A percentile compares a stretch with the other conserved stretches of the same genome.
Evolutionary conservation across 1,140 invertebrate genomes (phyloP).

Genomic region (Eupristina koningsbergeri): DNA sequence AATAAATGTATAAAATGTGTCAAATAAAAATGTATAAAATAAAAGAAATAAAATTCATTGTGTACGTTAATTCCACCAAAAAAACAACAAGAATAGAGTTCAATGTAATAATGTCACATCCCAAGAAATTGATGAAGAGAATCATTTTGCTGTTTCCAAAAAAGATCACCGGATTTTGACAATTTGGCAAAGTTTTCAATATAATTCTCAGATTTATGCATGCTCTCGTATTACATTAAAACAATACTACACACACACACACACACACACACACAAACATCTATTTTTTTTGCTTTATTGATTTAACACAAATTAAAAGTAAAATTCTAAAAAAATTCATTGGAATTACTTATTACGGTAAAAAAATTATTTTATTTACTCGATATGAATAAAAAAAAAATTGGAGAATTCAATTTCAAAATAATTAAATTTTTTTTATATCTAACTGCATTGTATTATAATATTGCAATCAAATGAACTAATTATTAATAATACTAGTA

Average conservation of each 20-base stretch:
- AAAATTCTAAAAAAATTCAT: neutral
- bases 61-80: neutral
- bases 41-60: neutral
- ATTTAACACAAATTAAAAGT: neutral
- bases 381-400: too few relatives aligned
- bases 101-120: neutral
- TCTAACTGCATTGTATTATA: too few relatives aligned
- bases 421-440: too few relatives aligned
- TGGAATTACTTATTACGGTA: neutral
- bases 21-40: neutral
- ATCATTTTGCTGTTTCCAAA: constrained; percentile 9
- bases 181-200: constrained; percentile 41
- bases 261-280: too few relatives aligned
- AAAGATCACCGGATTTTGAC: neutral
- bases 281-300: neutral
- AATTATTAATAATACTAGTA: too few relatives aligned
- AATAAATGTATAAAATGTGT: neutral
- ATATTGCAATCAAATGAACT: too few relatives aligned
- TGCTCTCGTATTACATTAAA: constrained; percentile 29
- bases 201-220: neutral
- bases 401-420: too few relatives aligned
- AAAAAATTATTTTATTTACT: too few relatives aligned
- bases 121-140: neutral
- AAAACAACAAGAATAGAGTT: constrained; percentile 9
- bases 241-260: neutral